Evolutionary conservation across 2,888 invertebrate genomes (phyloP).

Genomic region (Nymphalis c-album): DNA sequence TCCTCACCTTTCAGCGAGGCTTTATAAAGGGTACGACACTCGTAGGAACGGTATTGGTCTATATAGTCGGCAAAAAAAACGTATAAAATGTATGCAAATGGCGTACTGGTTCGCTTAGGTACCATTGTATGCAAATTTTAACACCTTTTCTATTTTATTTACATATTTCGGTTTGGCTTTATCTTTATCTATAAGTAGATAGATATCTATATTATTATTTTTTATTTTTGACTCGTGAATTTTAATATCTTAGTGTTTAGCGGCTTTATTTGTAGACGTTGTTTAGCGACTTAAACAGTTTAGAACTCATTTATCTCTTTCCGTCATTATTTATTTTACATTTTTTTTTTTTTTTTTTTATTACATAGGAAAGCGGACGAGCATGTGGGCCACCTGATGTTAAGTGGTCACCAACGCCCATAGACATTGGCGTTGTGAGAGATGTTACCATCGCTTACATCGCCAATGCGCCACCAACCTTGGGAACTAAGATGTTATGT

Average conservation of each 20-base stretch:
- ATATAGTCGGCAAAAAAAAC: conserved; percentile 20
- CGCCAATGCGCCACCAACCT: too few species aligned
- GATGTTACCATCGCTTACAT: too few species aligned
- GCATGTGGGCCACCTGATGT: too few species aligned
- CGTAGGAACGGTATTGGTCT: conserved; percentile 20
- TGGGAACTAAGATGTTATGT: too few species aligned
- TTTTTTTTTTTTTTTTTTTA: too few species aligned
- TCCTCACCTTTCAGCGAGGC: conserved; percentile 19
- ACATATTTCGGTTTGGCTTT: conserved; percentile 15
- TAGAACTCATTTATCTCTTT: too few species aligned
- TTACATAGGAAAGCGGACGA: too few species aligned
- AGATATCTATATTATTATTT: neutral
- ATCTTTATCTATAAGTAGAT: neutral
- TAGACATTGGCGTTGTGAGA: too few species aligned
- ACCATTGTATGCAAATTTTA: conserved; percentile 34
- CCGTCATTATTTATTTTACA: too few species aligned
- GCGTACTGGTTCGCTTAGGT: conserved; percentile 25
- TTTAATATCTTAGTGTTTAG: neutral
- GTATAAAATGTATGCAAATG: conserved; percentile 34
- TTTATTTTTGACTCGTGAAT: neutral
- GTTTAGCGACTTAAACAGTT: too few species aligned
- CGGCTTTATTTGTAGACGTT: too few species aligned
- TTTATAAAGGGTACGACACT: conserved; percentile 22
- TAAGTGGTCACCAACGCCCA: too few species aligned
- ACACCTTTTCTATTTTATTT: conserved; percentile 32